Evolutionary conservation across 2,888 invertebrate species (phyloP), one percentile per base, ranked within the genome.

Genomic region (Caenorhabditis japonica): DNA sequence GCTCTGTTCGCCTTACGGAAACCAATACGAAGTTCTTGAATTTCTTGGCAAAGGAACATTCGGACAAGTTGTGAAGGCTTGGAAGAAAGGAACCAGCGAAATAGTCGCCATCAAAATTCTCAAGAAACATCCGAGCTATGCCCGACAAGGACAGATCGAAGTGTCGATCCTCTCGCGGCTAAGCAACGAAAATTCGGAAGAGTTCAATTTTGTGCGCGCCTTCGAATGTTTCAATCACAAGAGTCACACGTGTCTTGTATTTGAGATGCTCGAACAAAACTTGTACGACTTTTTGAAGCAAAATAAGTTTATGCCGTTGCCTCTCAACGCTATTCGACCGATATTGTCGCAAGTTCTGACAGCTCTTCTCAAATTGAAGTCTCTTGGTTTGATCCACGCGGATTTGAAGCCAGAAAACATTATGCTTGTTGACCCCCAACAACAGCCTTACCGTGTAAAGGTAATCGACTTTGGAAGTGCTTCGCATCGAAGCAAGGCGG

Each of bases 51-150:
- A 99, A 84, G 99, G 99, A 87, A 99, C 97, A 83, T 99, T 99
- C 90, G 97, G 97, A 81, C 92, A 92, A 89, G 80, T 99, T 88
- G 99, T 99, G 88, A 99, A 99, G 91, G 99, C 99, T 90, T 99
- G 99, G 97, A 99, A 99, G 90, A 97, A 97, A 89, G 97, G 97
- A 89, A 99, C 99, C 87, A 99, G 96, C 89, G 97, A 99, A 90
- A 97, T 99, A 88, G 97, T 99, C 87, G 99, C 99, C 88, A 99
- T 99, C 89, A 99, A 99, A 91, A 99, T 99, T 89, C 91, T 99
- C 74, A 99, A 99, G 91, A 99, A 99, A 91, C 99, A 99, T 91
- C 99, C 99, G 82, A 97, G 97, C 85, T 99, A 99, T 91, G 97
- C 97, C 82, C 92, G 99, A 87, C 99, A 99, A 91, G 99, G 99